Evolutionary conservation across 2,113 vertebrate species (phyloP), one percentile per base, ranked within the genome.

Genomic region (Eulacestoma nigropectus): DNA sequence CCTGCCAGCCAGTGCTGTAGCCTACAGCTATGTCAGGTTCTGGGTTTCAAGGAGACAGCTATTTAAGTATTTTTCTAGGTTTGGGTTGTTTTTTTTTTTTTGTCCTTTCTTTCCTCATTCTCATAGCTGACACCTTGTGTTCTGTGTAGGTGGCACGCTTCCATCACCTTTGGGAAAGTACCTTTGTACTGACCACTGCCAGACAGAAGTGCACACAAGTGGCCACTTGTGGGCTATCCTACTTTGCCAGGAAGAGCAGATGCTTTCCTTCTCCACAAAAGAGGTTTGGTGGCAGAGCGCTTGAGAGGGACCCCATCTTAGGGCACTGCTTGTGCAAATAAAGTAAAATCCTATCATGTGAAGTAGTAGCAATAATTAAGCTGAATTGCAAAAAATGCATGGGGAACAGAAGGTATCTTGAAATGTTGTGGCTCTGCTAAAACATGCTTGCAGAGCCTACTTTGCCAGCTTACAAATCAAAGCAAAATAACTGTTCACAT

Each of bases 141-240:
- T 94, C 44, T 77, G 37, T 53, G 14, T 56, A n/a, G 27, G n/a
- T 52, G 67, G 1, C 47, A 63, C 67, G 16, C 50, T 91, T 84
- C 55, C 2, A 1, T 55, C 35, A 25, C 17, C 23, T 89, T 13
- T 23, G 44, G 13, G 65, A 44, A 57, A 75, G 56, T 32, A 33
- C 6, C 1, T 87, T 53, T 85, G n/a, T 53, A 15, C 13, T 79
- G 53, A 52, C 33, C 0, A 1, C 42, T 42, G 35, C 1, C 7
- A 47, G 42, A 29, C 18, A 78, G 47, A 30, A 85, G 16, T 1
- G 2, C 33, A 17, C 44, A 7, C 32, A 53, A 69, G 44, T 29
- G 59, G 44, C 32, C 12, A 7, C 26, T 47, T 56, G 18, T 21
- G 63, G 23, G 39, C 33, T 65, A 1, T 44, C 30, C 33, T 56